Evolutionary conservation across 2,113 vertebrate genomes (phyloP).

Genomic region (Chrysemys picta): DNA sequence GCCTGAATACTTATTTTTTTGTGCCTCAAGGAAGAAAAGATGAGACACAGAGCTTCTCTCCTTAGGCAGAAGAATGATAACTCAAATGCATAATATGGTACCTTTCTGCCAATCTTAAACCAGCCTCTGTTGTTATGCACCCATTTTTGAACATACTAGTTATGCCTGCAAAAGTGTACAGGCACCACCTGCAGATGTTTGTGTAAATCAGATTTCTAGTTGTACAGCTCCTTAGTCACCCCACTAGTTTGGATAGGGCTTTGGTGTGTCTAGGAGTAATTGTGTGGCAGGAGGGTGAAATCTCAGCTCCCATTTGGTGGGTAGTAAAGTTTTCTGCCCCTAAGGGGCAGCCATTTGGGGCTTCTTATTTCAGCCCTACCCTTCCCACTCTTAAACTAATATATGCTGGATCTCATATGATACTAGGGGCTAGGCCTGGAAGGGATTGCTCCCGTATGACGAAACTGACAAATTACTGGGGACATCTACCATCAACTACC

Average conservation of each 20-base stretch:
- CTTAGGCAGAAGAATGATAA: background rate
- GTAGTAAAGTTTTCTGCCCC: background rate
- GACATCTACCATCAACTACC: slow-evolving; percentile 35
- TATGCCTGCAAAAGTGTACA: background rate
- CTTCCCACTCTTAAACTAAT: background rate
- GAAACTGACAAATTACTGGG: slow-evolving; percentile 66
- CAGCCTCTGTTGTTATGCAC: background rate
- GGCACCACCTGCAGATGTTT: background rate
- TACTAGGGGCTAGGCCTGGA: slow-evolving; percentile 52
- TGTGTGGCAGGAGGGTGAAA: background rate
- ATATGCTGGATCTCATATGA: slow-evolving; percentile 56
- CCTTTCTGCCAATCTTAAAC: background rate
- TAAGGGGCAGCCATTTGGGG: background rate
- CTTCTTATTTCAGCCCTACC: background rate
- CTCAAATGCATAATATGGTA: background rate
- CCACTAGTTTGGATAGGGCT: background rate
- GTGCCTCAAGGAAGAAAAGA: background rate
- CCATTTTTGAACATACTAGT: background rate
- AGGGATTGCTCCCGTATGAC: slow-evolving; percentile 69
- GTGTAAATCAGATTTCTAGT: background rate
- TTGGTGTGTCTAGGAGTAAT: background rate
- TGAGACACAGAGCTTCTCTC: background rate
- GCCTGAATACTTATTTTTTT: background rate
- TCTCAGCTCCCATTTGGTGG: background rate
- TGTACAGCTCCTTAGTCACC: background rate